Conservation (phyloP, 2,888 invertebrate species). For the Drosophila percnosoma region DNA sequence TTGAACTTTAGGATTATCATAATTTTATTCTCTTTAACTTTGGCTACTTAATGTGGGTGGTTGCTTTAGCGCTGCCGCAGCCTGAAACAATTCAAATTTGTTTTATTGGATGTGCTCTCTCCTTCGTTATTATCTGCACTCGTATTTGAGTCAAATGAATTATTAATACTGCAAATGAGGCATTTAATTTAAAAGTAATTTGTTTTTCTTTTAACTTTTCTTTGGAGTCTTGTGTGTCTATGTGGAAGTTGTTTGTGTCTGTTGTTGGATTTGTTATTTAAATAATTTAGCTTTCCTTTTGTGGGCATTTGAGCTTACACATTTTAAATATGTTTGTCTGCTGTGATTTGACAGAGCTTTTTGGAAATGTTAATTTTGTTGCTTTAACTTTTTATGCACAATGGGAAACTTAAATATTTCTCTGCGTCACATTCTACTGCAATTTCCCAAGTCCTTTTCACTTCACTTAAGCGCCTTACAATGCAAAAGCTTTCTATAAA, state of each 20-base stretch:
- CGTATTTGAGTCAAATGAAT: slow-evolving; percentile 43
- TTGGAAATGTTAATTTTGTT: not conserved
- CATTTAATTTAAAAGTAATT: slow-evolving; percentile 55
- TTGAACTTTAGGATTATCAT: not conserved
- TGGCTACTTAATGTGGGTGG: not conserved
- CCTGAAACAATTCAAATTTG: slow-evolving; percentile 2
- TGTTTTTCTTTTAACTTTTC: slow-evolving; percentile 4
- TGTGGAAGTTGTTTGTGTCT: not conserved
- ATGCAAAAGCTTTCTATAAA: slow-evolving; percentile 33
- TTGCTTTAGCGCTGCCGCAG: slow-evolving; percentile 1
- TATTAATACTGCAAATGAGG: slow-evolving; percentile 63
- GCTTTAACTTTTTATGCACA: not conserved
- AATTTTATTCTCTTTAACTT: slow-evolving; percentile 24
- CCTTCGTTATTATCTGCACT: not conserved
- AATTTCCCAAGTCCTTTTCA: slow-evolving; percentile 5
- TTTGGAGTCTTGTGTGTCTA: not conserved
- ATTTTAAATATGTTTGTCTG: not conserved
- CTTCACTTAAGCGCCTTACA: slow-evolving; percentile 39
- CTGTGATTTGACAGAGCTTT: slow-evolving; percentile 2
- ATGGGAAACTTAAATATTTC: not conserved
- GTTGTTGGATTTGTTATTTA: slow-evolving; percentile 11
- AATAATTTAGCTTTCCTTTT: slow-evolving; percentile 12
- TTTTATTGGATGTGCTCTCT: not conserved
- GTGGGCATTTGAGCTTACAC: slow-evolving; percentile 11
- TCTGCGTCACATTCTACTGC: slow-evolving; percentile 2